Evolutionary conservation across 2,113 vertebrate species (phyloP).

Genomic region (Guaruba guarouba): DNA sequence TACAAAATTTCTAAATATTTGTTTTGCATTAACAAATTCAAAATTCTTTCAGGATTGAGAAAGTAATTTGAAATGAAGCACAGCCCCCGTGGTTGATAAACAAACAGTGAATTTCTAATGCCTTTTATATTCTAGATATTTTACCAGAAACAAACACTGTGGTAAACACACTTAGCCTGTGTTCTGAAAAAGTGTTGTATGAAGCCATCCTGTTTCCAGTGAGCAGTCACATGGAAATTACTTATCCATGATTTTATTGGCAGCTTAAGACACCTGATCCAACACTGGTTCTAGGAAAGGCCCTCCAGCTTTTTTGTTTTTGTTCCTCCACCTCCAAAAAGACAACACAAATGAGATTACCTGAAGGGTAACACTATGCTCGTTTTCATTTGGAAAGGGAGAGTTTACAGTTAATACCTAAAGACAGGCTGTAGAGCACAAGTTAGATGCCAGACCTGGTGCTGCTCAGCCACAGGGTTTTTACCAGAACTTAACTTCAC

Average conservation of each 20-base stretch:
- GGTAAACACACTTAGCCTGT: not conserved
- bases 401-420: not conserved
- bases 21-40: not conserved
- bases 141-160: not conserved
- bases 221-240: not conserved
- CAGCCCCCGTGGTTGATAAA: not conserved
- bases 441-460: not conserved
- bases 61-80: not conserved
- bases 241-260: not conserved
- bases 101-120: not conserved
- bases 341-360: not conserved
- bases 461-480: not conserved
- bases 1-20: not conserved
- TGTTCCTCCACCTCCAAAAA: not conserved
- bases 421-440: fast-evolving
- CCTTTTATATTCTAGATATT: not conserved
- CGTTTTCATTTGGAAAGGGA: not conserved
- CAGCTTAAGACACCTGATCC: not conserved
- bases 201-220: not conserved
- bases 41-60: not conserved
- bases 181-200: not conserved
- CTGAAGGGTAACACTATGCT: not conserved
- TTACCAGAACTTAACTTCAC: not conserved
- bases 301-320: not conserved
- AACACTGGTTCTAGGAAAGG: not conserved